phyloP scores from a whole-genome alignment of 1,140 invertebrate genomes.

The Bombus huntii region DNA sequence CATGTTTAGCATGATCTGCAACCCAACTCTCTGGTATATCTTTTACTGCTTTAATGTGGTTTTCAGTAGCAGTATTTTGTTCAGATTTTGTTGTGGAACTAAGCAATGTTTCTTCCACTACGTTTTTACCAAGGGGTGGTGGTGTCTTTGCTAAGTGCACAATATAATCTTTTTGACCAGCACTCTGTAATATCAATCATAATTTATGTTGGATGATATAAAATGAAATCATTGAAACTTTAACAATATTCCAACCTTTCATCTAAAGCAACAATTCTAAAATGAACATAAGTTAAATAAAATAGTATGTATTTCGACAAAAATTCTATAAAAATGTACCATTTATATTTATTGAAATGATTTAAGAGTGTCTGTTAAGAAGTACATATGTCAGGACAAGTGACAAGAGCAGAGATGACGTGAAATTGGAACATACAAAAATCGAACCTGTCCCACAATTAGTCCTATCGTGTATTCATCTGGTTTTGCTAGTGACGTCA shows the following conservation, averaged over 20 bases:
- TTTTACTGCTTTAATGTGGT: slow-evolving; percentile 75
- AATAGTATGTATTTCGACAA: neutral
- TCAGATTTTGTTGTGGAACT: slow-evolving; percentile 57
- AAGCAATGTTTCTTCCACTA: slow-evolving; percentile 77
- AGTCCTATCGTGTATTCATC: slow-evolving; percentile 86
- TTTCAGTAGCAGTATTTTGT: slow-evolving; percentile 62
- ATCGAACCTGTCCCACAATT: slow-evolving; percentile 86
- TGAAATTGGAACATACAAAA: slow-evolving; percentile 46
- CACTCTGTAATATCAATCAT: slow-evolving; percentile 81
- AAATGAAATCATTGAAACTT: neutral
- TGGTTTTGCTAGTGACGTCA: slow-evolving; percentile 76
- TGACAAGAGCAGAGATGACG: slow-evolving; percentile 13
- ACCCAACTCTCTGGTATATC: slow-evolving; percentile 85
- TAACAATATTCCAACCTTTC: neutral
- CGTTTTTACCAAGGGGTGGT: slow-evolving; percentile 82
- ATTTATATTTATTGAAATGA: slow-evolving; percentile 3
- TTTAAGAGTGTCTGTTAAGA: neutral
- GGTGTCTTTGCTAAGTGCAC: slow-evolving; percentile 89
- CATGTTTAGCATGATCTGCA: slow-evolving; percentile 88
- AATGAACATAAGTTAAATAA: neutral
- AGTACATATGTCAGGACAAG: slow-evolving; percentile 49
- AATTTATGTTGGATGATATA: slow-evolving; percentile 36
- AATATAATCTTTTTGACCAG: slow-evolving; percentile 86
- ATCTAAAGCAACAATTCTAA: neutral
- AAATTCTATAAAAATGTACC: neutral